Evolutionary conservation across 2,113 vertebrate genomes (phyloP).

Genomic region (Ceuthmochares aereus): DNA sequence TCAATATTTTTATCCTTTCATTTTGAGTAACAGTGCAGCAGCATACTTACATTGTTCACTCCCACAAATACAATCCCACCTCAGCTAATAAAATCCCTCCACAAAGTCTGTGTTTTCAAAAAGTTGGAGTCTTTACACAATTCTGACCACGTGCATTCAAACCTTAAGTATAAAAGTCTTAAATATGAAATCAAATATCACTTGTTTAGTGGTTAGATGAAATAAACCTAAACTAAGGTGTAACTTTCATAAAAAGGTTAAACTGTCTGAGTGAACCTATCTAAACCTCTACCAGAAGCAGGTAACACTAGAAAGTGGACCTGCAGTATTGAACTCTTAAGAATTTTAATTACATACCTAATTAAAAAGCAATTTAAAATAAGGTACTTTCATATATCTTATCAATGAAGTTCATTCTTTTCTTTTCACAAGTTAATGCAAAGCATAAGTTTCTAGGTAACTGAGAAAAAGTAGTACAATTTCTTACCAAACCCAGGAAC

Average conservation of each 20-base stretch:
- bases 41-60: neutral
- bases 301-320: neutral
- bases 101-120: neutral
- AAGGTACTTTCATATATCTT: neutral
- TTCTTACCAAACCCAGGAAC: conserved; percentile 86
- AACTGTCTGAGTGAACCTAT: neutral
- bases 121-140: neutral
- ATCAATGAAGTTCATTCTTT: neutral
- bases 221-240: neutral
- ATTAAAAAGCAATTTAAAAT: neutral
- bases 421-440: neutral
- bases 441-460: neutral
- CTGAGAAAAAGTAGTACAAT: neutral
- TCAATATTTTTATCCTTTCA: neutral
- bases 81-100: neutral
- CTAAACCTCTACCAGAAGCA: neutral
- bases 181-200: neutral
- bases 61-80: neutral
- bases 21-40: neutral
- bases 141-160: neutral
- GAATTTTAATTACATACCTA: neutral
- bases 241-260: neutral
- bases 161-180: neutral
- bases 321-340: neutral
- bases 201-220: neutral